phyloP scores from a whole-genome alignment of 1,140 invertebrate species.

The Solenopsis fugax region DNA sequence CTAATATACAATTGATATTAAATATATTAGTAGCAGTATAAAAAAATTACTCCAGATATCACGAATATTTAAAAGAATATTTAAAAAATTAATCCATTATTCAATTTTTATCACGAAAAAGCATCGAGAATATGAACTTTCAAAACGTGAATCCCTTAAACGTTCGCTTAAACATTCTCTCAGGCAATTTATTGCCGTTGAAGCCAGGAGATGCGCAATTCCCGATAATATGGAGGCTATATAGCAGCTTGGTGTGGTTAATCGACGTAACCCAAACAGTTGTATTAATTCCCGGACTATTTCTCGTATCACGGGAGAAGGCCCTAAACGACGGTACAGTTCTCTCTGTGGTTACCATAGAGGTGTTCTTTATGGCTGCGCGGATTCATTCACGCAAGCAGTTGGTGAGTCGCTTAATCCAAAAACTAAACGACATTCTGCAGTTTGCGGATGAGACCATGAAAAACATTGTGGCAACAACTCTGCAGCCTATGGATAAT shows the following conservation, averaged over 20 bases:
- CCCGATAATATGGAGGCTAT: background rate
- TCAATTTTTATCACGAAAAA: background rate
- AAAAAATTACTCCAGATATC: background rate
- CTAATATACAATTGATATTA: background rate
- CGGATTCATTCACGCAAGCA: conserved; percentile 1
- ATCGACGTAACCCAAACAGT: conserved; percentile 15
- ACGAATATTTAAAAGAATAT: background rate
- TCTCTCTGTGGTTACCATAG: conserved; percentile 1
- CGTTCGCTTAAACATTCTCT: conserved; percentile 12
- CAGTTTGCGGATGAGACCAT: conserved; percentile 10
- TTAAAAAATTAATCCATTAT: background rate
- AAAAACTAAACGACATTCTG: background rate
- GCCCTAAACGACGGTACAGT: conserved; percentile 22
- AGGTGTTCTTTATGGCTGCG: conserved; percentile 1
- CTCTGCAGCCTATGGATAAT: conserved; percentile 8
- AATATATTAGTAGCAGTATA: background rate
- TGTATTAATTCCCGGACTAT: conserved; percentile 2
- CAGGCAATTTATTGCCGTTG: conserved; percentile 33
- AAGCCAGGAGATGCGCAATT: background rate
- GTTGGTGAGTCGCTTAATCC: conserved; percentile 14
- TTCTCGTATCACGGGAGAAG: background rate
- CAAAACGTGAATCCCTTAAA: conserved; percentile 26
- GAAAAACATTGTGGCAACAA: background rate
- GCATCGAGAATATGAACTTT: background rate
- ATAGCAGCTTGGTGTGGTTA: conserved; percentile 23